A percentile compares a stretch with the other conserved stretches of the same genome.
Evolutionary conservation across 2,797 vertebrate species (phyloP).

Genomic region (Tachyglossus aculeatus): DNA sequence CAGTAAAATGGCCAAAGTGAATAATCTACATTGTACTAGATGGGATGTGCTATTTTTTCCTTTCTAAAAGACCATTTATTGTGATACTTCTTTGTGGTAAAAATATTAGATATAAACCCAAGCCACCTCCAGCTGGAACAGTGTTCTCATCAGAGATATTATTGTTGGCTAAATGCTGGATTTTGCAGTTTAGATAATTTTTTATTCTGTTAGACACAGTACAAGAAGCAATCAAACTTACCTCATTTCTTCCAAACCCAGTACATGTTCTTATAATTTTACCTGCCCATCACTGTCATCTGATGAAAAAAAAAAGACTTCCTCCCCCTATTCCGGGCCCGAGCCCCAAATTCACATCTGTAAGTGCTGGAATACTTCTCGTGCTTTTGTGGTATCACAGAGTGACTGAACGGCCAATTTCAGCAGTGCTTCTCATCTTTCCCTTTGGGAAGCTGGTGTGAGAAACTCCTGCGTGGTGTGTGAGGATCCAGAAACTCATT

Average conservation of each 20-base stretch:
- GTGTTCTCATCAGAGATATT: conserved; percentile 14
- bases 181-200: conserved; percentile 16
- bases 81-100: conserved; percentile 7
- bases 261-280: neutral
- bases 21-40: too few relatives aligned
- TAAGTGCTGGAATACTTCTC: neutral
- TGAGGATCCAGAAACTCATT: conserved; percentile 62
- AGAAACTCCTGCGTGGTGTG: conserved; percentile 29
- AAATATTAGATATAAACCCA: neutral
- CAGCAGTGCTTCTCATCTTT: conserved; percentile 24
- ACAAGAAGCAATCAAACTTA: neutral
- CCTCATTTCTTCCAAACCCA: neutral
- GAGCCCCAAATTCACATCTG: neutral
- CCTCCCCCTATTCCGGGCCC: too few relatives aligned
- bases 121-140: neutral
- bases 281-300: neutral
- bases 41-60: too few relatives aligned
- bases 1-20: too few relatives aligned
- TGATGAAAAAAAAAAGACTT: conserved; percentile 21
- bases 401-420: conserved; percentile 34
- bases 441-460: conserved; percentile 24
- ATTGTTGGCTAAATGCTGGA: conserved; percentile 3
- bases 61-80: too few relatives aligned
- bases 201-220: neutral
- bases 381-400: neutral